Conservation (phyloP, 1,140 invertebrate genomes). For the Plodia interpunctella region DNA sequence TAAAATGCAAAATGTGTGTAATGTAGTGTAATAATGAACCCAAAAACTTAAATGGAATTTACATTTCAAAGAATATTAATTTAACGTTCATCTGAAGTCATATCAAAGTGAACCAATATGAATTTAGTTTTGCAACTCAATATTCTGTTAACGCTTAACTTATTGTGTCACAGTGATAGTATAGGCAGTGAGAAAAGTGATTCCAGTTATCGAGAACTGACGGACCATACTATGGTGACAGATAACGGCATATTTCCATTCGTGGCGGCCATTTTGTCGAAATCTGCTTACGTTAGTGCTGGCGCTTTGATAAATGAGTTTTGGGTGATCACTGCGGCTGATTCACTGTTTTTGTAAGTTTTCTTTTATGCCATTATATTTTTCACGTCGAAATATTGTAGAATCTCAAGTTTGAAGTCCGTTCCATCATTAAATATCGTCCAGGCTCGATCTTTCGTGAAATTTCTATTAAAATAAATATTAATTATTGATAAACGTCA, state of each 20-base stretch:
- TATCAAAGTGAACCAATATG: not conserved
- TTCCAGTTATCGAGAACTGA: not conserved
- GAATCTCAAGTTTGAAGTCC: no score
- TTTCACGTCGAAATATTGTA: no score
- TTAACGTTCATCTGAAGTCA: no score
- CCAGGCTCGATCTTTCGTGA: no score
- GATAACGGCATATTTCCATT: slow-evolving; percentile 43
- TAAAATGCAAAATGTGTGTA: no score
- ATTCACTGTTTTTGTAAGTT: slow-evolving; percentile 49
- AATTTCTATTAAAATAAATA: no score
- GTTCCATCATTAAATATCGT: no score
- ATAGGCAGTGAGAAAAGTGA: not conserved
- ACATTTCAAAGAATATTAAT: no score
- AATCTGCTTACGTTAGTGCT: slow-evolving; percentile 43
- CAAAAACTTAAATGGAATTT: no score
- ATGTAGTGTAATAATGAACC: no score
- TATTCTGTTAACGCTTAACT: not conserved
- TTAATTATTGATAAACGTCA: no score
- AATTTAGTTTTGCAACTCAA: not conserved
- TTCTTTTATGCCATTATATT: no score
- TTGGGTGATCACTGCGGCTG: slow-evolving; percentile 55
- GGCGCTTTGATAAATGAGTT: slow-evolving; percentile 54
- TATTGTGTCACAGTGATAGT: not conserved
- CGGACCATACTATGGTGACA: slow-evolving; percentile 24
- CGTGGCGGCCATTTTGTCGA: slow-evolving; percentile 50